phyloP scores from a whole-genome alignment of 2,113 vertebrate species.

The Laticauda laticaudata region DNA sequence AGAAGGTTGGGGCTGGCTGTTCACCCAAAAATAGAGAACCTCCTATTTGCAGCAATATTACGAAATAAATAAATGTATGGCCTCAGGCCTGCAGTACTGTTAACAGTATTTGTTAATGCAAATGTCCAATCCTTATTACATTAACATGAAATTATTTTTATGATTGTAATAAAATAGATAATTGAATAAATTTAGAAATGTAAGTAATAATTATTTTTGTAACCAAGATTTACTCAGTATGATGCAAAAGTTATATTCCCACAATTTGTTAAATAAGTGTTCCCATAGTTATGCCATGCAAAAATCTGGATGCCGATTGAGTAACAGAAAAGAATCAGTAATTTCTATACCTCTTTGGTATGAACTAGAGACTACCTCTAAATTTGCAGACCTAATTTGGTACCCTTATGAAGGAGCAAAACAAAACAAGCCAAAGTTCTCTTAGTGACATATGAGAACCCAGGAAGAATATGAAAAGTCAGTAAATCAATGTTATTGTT shows the following conservation, averaged over 20 bases:
- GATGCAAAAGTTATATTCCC: background rate
- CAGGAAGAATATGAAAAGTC: background rate
- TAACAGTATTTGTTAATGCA: background rate
- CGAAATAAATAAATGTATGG: background rate
- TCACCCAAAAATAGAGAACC: background rate
- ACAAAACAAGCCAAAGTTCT: background rate
- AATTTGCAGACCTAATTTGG: background rate
- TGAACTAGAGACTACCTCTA: background rate
- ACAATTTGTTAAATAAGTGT: background rate
- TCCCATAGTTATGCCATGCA: background rate
- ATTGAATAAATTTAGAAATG: background rate
- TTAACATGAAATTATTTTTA: background rate
- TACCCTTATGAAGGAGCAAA: background rate
- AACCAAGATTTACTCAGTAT: background rate
- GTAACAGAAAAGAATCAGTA: background rate
- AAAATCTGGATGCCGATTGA: background rate
- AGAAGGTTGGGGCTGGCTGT: background rate
- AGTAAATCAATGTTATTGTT: background rate
- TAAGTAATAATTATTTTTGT: background rate
- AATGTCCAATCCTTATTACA: background rate
- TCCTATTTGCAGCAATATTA: background rate
- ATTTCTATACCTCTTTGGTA: background rate
- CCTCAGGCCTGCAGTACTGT: background rate
- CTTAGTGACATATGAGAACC: background rate
- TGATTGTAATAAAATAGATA: background rate